Evolutionary conservation across 1,140 invertebrate species (phyloP).

Genomic region (Drosophila tsacasi): DNA sequence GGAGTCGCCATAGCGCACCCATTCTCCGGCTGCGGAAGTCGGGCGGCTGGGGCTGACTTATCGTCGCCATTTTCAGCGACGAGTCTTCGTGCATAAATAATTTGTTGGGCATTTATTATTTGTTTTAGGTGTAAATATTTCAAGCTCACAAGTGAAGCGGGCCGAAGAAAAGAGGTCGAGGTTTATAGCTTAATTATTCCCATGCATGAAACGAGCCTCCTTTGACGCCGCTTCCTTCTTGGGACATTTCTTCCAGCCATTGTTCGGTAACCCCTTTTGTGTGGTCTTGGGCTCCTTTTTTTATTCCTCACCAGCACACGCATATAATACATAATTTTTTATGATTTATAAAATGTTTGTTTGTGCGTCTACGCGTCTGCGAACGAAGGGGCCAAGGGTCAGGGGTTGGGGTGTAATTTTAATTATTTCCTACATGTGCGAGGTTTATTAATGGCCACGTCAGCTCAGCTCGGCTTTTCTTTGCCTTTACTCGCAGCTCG

Average conservation of each 20-base stretch:
- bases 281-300: constrained; percentile 7
- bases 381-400: too few species aligned
- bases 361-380: background rate
- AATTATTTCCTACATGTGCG: constrained; percentile 79
- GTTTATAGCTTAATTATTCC: constrained; percentile 82
- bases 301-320: constrained; percentile 51
- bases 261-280: constrained; percentile 34
- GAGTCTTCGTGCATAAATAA: constrained; percentile 76
- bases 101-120: constrained; percentile 80
- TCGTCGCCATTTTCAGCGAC: constrained; percentile 74
- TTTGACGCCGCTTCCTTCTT: constrained; percentile 48
- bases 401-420: constrained; percentile 39
- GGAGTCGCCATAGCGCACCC: background rate
- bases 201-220: constrained; percentile 71
- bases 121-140: constrained; percentile 82
- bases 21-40: constrained; percentile 52
- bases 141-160: constrained; percentile 74
- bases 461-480: constrained; percentile 41
- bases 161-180: constrained; percentile 71
- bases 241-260: constrained; percentile 17
- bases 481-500: background rate
- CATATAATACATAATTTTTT: constrained; percentile 80
- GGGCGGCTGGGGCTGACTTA: constrained; percentile 72
- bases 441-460: constrained; percentile 66
- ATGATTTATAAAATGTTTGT: constrained; percentile 76